phyloP scores from a whole-genome alignment of 1,140 invertebrate species.

The Spodoptera frugiperda region DNA sequence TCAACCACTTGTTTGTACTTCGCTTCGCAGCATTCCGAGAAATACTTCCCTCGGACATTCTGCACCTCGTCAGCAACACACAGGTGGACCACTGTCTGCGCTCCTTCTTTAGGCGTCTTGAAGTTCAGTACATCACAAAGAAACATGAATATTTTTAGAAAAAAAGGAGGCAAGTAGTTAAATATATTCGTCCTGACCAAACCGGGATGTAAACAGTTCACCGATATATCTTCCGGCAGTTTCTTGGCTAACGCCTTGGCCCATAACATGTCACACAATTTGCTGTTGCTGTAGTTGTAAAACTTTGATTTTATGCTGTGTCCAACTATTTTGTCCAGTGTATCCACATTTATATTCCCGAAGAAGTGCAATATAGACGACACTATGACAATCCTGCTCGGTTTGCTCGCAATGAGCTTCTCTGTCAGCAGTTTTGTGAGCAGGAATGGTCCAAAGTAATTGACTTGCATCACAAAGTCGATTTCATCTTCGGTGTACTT shows the following conservation, averaged over 20 bases:
- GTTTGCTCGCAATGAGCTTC: conserved; percentile 84
- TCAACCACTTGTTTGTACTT: conserved; percentile 47
- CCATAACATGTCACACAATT: conserved; percentile 91
- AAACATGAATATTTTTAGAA: conserved; percentile 49
- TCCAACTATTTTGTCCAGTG: conserved; percentile 86
- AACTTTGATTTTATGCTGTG: conserved; percentile 72
- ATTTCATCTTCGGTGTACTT: conserved; percentile 87
- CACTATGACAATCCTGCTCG: conserved; percentile 89
- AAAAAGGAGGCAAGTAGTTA: conserved; percentile 77
- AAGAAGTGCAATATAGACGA: conserved; percentile 87
- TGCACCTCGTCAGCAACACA: conserved; percentile 64
- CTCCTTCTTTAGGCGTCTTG: conserved; percentile 88
- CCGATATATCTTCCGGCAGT: conserved; percentile 86
- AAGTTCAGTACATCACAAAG: conserved; percentile 78
- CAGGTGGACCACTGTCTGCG: conserved; percentile 88
- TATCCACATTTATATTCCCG: conserved; percentile 73
- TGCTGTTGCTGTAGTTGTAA: conserved; percentile 88
- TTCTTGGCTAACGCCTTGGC: conserved; percentile 87
- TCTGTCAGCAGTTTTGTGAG: conserved; percentile 88
- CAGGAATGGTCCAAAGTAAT: conserved; percentile 90
- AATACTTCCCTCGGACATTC: conserved; percentile 73
- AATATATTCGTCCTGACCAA: conserved; percentile 87
- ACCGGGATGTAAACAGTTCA: conserved; percentile 88
- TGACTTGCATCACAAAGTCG: conserved; percentile 88
- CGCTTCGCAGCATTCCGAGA: conserved; percentile 61